Base-by-base conservation (phyloP, 2,797 vertebrate genomes). In the Enteromius fasciolatus region DNA sequence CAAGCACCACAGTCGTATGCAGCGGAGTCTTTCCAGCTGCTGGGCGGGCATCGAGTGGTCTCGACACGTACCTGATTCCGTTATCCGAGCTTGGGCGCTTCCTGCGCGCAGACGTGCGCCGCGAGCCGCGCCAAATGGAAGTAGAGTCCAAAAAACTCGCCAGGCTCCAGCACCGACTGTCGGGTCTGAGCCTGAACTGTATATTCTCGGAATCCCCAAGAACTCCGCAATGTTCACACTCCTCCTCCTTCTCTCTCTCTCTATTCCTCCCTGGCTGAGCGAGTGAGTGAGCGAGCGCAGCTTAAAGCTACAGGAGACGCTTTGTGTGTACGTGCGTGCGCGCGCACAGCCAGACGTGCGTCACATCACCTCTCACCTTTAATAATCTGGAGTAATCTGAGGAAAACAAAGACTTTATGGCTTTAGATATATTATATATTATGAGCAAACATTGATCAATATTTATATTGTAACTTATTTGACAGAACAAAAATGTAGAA, bases 201-300 rank as follows among this genome's bases (percentile, higher is more conserved):
- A 93, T 93, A 91, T 93, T 93, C 90, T 92, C 93, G 91, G 93
- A 92, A 93, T 94, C 91, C 89, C 92, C 92, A 89, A 92, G 91
- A 87, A 92, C 90, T 91, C 93, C 92, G 91, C 90, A 88, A 89
- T 92, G 89, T 89, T 70, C 66, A 78, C 89, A 86, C 93, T 90
- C 92, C 91, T 87, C 89, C 90, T 87, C 88, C 48, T 81, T 76
- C 77, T 50, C 86, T 86, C 64, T 69, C 39, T 25, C 57, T 63
- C 66, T 61, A 44, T 15, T 44, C n/a, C 80, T 64, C 63, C n/a
- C 79, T 36, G 15, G 3, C 54, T 41, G n/a, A 50, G 20, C 9
- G 31, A 31, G 9, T 1, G 54, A 4, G 10, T 23, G 78, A 44
- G 67, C 8, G 54, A 69, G 41, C 79, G 41, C 68, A 20, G 57